phyloP scores from a whole-genome alignment of 2,888 invertebrate species.

The Phaonia tiefii region DNA sequence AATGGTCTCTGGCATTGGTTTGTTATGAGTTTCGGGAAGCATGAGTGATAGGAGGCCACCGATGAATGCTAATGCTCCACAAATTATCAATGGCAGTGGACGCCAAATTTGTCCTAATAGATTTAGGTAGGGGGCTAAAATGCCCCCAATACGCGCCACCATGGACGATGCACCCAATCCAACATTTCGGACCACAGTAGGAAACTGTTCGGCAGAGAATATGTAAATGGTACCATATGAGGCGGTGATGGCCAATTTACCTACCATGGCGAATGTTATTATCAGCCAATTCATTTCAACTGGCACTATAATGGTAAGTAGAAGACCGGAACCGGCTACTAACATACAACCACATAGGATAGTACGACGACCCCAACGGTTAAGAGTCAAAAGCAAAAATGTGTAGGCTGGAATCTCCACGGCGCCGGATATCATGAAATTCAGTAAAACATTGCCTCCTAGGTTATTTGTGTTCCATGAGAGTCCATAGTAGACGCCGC shows the following conservation, averaged over 20 bases:
- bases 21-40: conserved; percentile 90
- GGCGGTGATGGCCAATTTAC: conserved; percentile 87
- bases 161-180: conserved; percentile 93
- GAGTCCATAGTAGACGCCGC: conserved; percentile 89
- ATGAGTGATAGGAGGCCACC: conserved; percentile 87
- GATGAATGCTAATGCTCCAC: conserved; percentile 87
- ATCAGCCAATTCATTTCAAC: conserved; percentile 82
- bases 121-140: conserved; percentile 88
- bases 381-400: conserved; percentile 85
- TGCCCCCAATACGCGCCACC: conserved; percentile 90
- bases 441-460: conserved; percentile 87
- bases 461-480: conserved; percentile 89
- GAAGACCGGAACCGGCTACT: conserved; percentile 83
- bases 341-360: conserved; percentile 87
- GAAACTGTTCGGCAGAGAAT: conserved; percentile 88
- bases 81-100: conserved; percentile 87
- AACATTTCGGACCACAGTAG: conserved; percentile 90
- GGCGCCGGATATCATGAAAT: conserved; percentile 87
- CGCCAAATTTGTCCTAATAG: conserved; percentile 83
- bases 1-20: conserved; percentile 89
- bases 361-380: conserved; percentile 86
- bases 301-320: conserved; percentile 84
- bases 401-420: conserved; percentile 88
- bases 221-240: conserved; percentile 88
- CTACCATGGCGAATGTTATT: conserved; percentile 86